A percentile compares a stretch with the other conserved stretches of the same genome.
Evolutionary conservation across 2,888 invertebrate species (phyloP).

Genomic region (Lamellibrachia satsuma): DNA sequence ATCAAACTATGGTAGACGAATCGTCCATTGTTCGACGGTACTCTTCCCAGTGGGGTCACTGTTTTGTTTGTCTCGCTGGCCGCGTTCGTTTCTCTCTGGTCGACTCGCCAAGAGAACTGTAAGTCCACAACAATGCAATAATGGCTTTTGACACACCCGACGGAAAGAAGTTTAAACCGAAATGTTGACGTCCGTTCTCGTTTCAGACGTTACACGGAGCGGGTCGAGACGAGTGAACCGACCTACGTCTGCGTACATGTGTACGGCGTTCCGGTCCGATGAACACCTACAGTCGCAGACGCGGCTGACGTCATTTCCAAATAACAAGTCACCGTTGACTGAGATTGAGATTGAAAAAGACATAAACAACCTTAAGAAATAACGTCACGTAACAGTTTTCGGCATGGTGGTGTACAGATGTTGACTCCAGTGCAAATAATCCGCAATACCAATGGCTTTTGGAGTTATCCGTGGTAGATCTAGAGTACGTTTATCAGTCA

Average conservation of each 20-base stretch:
- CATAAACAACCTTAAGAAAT: background rate
- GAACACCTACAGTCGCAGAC: background rate
- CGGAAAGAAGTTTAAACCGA: background rate
- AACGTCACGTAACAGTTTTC: background rate
- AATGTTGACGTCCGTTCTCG: background rate
- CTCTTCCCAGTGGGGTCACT: background rate
- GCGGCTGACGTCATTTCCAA: background rate
- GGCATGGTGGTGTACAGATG: too few species aligned
- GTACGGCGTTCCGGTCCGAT: background rate
- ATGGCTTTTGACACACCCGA: background rate
- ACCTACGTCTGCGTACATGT: background rate
- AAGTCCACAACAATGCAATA: background rate
- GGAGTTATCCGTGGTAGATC: too few species aligned
- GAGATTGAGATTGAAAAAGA: background rate
- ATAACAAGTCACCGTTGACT: background rate
- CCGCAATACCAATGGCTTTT: too few species aligned
- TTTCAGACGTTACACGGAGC: background rate
- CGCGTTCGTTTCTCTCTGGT: background rate
- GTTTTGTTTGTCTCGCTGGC: background rate
- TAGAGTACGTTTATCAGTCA: too few species aligned
- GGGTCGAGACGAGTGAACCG: background rate
- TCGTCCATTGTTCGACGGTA: conserved; percentile 9
- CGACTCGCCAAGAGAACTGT: background rate
- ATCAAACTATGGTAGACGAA: background rate
- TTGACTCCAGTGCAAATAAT: too few species aligned